Percentiles rank a stretch among this genome's conserved stretches.
These are phyloP conservation scores for Leucoptera coffeella DNA, from an alignment of 2,888 invertebrate genomes.

Conservation along the genomic window DNA sequence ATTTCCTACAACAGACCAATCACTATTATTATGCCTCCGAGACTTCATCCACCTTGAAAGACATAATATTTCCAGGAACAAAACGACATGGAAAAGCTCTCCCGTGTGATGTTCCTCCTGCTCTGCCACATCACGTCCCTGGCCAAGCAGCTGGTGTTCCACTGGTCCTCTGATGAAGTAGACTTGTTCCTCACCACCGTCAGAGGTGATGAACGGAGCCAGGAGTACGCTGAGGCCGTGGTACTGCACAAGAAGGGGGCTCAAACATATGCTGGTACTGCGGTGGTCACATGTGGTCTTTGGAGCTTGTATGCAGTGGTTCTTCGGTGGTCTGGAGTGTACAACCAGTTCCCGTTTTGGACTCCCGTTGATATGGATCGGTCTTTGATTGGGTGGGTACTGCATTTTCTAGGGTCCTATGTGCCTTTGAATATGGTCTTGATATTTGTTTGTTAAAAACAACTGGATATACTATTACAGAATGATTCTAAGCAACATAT, in stretches of 20 bases:
- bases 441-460: too few relatives aligned
- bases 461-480: too few relatives aligned
- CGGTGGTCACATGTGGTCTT: slow-evolving; percentile 25
- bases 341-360: slow-evolving; percentile 5
- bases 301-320: slow-evolving; percentile 22
- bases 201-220: too few relatives aligned
- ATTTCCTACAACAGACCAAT: slow-evolving; percentile 2
- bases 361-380: background rate
- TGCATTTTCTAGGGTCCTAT: too few relatives aligned
- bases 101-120: slow-evolving; percentile 35
- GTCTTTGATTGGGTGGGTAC: too few relatives aligned
- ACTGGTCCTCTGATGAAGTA: background rate
- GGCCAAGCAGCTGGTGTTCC: slow-evolving; percentile 27
- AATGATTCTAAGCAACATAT: too few relatives aligned
- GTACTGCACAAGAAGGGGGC: too few relatives aligned
- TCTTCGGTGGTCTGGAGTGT: slow-evolving; percentile 11
- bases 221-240: too few relatives aligned
- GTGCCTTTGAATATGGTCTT: too few relatives aligned
- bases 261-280: slow-evolving; percentile 14
- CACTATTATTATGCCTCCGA: slow-evolving; percentile 1
- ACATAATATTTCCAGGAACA: too few relatives aligned
- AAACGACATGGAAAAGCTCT: slow-evolving; percentile 23
- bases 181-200: too few relatives aligned
- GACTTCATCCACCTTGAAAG: background rate
- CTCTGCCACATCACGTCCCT: slow-evolving; percentile 36